phyloP scores from a whole-genome alignment of 1,140 invertebrate species.

The Monochamus saltuarius region DNA sequence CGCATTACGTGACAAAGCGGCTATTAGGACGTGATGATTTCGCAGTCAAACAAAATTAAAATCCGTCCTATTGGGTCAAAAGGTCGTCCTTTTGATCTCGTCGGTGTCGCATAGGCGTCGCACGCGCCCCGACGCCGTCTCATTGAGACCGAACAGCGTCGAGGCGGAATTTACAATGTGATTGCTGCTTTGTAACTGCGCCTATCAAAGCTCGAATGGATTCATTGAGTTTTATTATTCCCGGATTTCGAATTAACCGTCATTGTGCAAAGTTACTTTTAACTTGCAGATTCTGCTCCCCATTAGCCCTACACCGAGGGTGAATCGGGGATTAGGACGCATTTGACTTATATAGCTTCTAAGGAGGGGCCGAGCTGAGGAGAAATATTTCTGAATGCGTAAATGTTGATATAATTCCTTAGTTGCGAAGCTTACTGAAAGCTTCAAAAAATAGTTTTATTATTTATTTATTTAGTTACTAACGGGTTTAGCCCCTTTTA shows the following conservation, averaged over 20 bases:
- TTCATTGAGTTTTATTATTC: constrained; percentile 39
- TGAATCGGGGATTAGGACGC: no score
- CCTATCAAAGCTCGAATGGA: constrained; percentile 38
- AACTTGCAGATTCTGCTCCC: neutral
- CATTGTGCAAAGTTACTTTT: constrained; percentile 37
- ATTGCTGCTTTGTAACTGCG: constrained; percentile 41
- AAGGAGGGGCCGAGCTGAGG: no score
- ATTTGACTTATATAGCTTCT: no score
- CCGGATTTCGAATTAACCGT: constrained; percentile 47
- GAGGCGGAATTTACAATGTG: constrained; percentile 49
- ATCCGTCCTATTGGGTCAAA: constrained; percentile 24
- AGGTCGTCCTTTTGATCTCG: constrained; percentile 28
- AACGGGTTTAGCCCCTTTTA: no score
- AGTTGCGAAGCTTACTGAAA: no score
- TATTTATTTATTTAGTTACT: no score
- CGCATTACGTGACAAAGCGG: constrained; percentile 20
- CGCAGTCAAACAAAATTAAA: constrained; percentile 40
- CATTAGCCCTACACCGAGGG: no score
- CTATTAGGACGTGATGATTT: constrained; percentile 27
- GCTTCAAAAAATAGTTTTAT: no score
- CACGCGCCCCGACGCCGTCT: constrained; percentile 40
- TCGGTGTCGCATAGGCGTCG: constrained; percentile 31
- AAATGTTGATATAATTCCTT: no score
- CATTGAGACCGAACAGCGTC: constrained; percentile 42
- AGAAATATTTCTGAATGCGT: no score